A percentile compares a stretch with the other conserved stretches of the same genome.
phyloP scores from a whole-genome alignment of 2,888 invertebrate species.

The Tinea pellionella region DNA sequence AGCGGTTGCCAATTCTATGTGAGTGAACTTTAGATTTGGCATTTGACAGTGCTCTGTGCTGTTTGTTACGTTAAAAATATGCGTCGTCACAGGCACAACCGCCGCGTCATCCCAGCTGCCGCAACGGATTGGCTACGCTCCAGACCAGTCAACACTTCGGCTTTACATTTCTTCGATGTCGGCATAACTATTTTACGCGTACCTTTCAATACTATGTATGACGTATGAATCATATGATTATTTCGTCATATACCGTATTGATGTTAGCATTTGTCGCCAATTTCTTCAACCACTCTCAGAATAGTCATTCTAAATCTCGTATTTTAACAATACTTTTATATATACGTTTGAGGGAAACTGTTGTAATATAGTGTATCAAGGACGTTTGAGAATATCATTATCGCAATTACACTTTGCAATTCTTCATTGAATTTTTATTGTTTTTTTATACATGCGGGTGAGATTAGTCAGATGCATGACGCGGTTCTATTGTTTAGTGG shows the following conservation, averaged over 20 bases:
- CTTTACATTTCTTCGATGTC: not conserved
- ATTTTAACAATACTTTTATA: not conserved
- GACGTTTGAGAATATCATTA: not conserved
- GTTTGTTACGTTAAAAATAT: constrained; percentile 67
- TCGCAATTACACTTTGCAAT: constrained; percentile 1
- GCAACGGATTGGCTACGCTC: constrained; percentile 46
- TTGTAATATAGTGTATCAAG: not conserved
- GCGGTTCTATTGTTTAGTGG: constrained; percentile 2
- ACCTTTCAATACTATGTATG: not conserved
- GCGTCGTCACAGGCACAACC: constrained; percentile 57
- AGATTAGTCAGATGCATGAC: constrained; percentile 12
- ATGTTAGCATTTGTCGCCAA: not conserved
- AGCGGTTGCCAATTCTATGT: constrained; percentile 63
- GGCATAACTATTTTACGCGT: not conserved
- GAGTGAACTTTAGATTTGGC: constrained; percentile 68
- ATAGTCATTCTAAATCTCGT: not conserved
- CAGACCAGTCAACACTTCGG: constrained; percentile 25
- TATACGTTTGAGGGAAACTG: not conserved
- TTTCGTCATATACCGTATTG: not conserved
- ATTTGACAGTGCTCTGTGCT: constrained; percentile 53
- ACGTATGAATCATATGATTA: constrained; percentile 1
- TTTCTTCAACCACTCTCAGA: too few relatives aligned
- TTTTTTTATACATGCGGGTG: not conserved
- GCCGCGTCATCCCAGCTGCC: constrained; percentile 46
- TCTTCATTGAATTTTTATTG: constrained; percentile 11